Conservation (phyloP, 2,113 vertebrate genomes). For the Uropsilus gracilis region DNA sequence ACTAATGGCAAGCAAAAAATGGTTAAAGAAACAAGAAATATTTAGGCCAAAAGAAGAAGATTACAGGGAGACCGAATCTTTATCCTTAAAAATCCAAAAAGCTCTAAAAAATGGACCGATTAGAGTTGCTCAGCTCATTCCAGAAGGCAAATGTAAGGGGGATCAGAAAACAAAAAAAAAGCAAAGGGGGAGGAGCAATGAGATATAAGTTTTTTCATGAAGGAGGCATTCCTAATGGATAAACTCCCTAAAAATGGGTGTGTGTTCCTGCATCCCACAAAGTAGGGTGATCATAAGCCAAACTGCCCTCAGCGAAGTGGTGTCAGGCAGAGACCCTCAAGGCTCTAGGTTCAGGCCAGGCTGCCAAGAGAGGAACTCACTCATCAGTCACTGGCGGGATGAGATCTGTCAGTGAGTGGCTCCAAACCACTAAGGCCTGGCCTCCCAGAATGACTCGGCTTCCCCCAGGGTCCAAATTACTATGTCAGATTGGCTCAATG, state of each 20-base stretch:
- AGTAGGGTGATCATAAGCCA: not conserved
- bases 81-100: slow-evolving; percentile 47
- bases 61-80: slow-evolving; percentile 14
- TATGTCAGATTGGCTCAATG: slow-evolving; percentile 16
- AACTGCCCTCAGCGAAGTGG: rapidly evolving
- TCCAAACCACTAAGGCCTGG: not conserved
- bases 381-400: not conserved
- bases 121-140: slow-evolving; percentile 5
- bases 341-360: not conserved
- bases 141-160: slow-evolving; percentile 17
- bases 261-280: not conserved
- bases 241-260: not conserved
- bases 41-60: not conserved
- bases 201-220: not conserved
- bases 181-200: not conserved
- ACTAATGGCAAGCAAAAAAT: not conserved
- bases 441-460: slow-evolving; percentile 9
- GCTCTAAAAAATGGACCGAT: not conserved
- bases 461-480: slow-evolving; percentile 62
- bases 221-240: not conserved
- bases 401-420: not conserved
- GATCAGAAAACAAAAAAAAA: no score
- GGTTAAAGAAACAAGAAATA: slow-evolving; percentile 14
- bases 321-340: rapidly evolving
- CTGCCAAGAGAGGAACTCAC: not conserved